phyloP scores from a whole-genome alignment of 23 tunicate genomes.

The Oikopleura dioica region DNA sequence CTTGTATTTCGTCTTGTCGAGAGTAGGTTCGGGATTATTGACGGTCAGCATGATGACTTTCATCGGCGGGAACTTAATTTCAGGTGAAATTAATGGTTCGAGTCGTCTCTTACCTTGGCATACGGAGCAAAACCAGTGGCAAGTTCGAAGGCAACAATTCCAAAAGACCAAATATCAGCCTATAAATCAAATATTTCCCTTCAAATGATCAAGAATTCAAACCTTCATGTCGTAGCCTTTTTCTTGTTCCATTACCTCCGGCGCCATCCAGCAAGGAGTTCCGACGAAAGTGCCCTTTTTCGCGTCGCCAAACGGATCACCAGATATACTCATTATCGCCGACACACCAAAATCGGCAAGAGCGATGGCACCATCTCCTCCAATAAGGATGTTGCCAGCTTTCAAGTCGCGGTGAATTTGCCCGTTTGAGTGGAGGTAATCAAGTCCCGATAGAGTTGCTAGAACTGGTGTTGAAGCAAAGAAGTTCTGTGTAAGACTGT shows the following conservation, averaged over 20 bases:
- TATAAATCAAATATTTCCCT: too few relatives aligned
- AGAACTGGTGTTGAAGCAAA: too few relatives aligned
- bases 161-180: constrained; percentile 97
- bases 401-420: constrained; percentile 96
- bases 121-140: constrained; percentile 97
- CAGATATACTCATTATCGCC: constrained; percentile 39
- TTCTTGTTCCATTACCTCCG: constrained; percentile 99
- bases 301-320: constrained; percentile 27
- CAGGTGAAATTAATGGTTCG: too few relatives aligned
- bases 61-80: constrained; percentile 87
- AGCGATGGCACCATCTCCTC: constrained; percentile 68
- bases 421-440: constrained; percentile 76
- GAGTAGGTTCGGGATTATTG: constrained; percentile 85
- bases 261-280: constrained; percentile 99
- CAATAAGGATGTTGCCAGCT: constrained; percentile 88
- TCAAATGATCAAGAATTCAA: too few relatives aligned
- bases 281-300: constrained; percentile 91
- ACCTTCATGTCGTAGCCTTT: constrained; percentile 66
- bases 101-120: too few relatives aligned
- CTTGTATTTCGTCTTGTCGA: constrained; percentile 43
- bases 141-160: constrained; percentile 75
- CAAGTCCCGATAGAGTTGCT: constrained; percentile 73
- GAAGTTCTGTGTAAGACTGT: too few relatives aligned
- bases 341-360: constrained; percentile 90
- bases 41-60: constrained; percentile 68